Evolutionary conservation across 2,797 vertebrate species (phyloP).

Genomic region (Schizopygopsis pylzovi): DNA sequence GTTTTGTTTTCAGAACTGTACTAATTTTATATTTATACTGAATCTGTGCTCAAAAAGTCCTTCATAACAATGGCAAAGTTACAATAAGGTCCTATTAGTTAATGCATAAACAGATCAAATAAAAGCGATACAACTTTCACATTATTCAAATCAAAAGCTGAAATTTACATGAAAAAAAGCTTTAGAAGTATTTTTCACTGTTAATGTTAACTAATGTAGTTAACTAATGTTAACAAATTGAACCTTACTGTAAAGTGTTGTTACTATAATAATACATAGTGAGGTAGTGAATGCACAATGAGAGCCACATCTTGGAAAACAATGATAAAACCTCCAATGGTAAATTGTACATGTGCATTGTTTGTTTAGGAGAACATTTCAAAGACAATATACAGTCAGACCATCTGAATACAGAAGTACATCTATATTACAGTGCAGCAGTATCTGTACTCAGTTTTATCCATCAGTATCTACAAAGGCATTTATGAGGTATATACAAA

Average conservation of each 20-base stretch:
- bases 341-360: slow-evolving; percentile 23
- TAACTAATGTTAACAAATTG: not conserved
- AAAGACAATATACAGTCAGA: slow-evolving; percentile 35
- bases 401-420: slow-evolving; percentile 40
- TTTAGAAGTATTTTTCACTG: not conserved
- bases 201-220: not conserved
- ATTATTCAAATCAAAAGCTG: not conserved
- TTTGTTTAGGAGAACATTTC: slow-evolving; percentile 10
- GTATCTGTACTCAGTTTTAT: slow-evolving; percentile 59
- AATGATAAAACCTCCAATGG: not conserved
- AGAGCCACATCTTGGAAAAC: not conserved
- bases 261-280: not conserved
- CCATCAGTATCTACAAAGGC: slow-evolving; percentile 73
- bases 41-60: not conserved
- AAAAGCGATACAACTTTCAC: not conserved
- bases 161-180: not conserved
- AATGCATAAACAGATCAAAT: not conserved
- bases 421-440: slow-evolving; percentile 59
- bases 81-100: not conserved
- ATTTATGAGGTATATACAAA: slow-evolving; percentile 80
- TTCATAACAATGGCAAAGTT: not conserved
- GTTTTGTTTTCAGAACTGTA: not conserved
- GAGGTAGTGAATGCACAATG: not conserved
- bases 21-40: not conserved
- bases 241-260: not conserved